Conservation (phyloP, 2,797 vertebrate genomes). For the Macropus fuliginosus region DNA sequence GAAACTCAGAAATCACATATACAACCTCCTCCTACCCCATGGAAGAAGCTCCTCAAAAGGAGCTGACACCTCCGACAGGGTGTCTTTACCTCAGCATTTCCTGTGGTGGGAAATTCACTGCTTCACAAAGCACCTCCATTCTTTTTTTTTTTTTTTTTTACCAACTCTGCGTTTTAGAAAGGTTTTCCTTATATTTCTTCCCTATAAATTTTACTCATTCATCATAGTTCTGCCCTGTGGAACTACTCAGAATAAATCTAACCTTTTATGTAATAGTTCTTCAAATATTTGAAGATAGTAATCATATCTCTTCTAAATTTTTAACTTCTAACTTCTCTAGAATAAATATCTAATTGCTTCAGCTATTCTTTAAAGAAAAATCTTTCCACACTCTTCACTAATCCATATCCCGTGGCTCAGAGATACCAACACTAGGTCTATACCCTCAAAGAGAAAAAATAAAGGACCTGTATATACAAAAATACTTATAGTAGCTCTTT, state of each 20-base stretch:
- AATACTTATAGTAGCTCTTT: not conserved
- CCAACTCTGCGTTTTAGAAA: not conserved
- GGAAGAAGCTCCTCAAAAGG: not conserved
- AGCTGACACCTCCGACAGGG: not conserved
- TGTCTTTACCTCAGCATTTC: not conserved
- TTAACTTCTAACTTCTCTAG: not conserved
- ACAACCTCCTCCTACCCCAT: not conserved
- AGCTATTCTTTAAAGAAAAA: not conserved
- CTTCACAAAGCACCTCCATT: not conserved
- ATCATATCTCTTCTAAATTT: not conserved
- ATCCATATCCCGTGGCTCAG: not conserved
- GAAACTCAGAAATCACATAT: not conserved
- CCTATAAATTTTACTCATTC: not conserved
- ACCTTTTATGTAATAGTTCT: not conserved
- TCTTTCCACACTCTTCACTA: not conserved
- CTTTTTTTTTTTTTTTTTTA: not conserved
- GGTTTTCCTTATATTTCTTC: not conserved
- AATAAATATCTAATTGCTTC: not conserved
- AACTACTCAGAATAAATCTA: not conserved
- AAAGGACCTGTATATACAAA: not conserved
- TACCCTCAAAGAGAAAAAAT: not conserved
- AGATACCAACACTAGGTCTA: not conserved
- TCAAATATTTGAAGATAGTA: not conserved
- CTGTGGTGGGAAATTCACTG: not conserved
- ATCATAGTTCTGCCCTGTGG: not conserved